These are phyloP conservation scores for Nylanderia fulva DNA, from an alignment of 1,140 invertebrate species.

Conservation along the genomic window DNA sequence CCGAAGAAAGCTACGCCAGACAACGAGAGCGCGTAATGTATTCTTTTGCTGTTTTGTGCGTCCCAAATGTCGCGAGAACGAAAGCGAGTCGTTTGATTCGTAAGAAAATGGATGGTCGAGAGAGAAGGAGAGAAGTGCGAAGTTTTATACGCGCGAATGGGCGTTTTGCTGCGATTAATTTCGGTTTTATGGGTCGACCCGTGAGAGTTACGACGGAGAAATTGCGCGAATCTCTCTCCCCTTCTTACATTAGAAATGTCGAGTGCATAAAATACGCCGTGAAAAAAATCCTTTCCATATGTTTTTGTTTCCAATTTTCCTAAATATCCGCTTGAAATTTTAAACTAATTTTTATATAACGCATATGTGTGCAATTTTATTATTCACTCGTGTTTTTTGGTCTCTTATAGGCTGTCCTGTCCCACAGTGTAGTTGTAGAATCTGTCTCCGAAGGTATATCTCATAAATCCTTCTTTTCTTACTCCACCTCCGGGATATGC, in stretches of 20 bases:
- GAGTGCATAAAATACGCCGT: not conserved
- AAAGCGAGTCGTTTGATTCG: constrained; percentile 24
- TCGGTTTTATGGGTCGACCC: constrained; percentile 65
- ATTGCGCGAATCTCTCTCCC: constrained; percentile 64
- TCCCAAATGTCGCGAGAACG: not conserved
- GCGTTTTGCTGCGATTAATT: constrained; percentile 70
- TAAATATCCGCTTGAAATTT: too few relatives aligned
- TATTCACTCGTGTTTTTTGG: constrained; percentile 1
- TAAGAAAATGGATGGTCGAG: not conserved
- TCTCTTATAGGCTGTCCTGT: not conserved
- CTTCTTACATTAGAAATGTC: constrained; percentile 14
- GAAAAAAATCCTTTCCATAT: too few relatives aligned
- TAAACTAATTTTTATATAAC: not conserved
- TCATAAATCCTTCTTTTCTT: constrained; percentile 40
- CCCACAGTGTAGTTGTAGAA: constrained; percentile 8
- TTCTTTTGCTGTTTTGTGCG: not conserved
- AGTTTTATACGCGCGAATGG: constrained; percentile 54
- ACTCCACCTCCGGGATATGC: constrained; percentile 23
- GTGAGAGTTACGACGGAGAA: constrained; percentile 63
- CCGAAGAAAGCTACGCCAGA: not conserved
- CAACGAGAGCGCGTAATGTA: not conserved
- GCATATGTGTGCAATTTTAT: constrained; percentile 14
- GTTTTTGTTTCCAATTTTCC: too few relatives aligned
- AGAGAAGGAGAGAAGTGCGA: not conserved
- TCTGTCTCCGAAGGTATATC: constrained; percentile 38